Percentiles rank a stretch among this genome's conserved stretches.
phyloP scores from a whole-genome alignment of 2,113 vertebrate genomes.

The Odontophorus gujanensis region DNA sequence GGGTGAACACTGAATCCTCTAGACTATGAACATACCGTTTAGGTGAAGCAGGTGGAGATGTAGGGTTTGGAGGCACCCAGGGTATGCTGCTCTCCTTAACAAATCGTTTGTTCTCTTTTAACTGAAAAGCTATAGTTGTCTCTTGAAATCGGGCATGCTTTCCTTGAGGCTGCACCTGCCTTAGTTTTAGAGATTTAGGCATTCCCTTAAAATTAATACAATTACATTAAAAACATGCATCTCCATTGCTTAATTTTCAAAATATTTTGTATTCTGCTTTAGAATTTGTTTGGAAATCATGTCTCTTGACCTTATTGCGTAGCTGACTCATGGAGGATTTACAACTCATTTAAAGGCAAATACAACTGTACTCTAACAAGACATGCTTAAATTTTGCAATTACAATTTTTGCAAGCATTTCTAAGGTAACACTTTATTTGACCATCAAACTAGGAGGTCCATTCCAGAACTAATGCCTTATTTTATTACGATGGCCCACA shows the following conservation, averaged over 20 bases:
- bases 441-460: background rate
- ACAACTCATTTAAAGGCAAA: background rate
- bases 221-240: background rate
- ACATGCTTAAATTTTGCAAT: background rate
- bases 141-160: conserved; percentile 78
- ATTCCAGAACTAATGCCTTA: too few relatives aligned
- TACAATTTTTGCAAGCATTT: background rate
- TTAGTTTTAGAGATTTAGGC: background rate
- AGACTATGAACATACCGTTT: conserved; percentile 66
- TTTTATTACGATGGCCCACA: too few relatives aligned
- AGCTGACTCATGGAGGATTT: background rate
- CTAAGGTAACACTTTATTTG: background rate
- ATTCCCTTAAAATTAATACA: conserved; percentile 50
- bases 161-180: background rate
- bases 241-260: background rate
- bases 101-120: conserved; percentile 79
- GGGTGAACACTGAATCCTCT: accelerated
- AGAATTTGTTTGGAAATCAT: background rate
- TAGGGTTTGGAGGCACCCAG: conserved; percentile 53
- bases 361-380: background rate
- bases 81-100: conserved; percentile 72
- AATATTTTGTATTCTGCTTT: background rate
- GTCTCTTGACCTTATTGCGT: background rate
- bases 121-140: conserved; percentile 83
- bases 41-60: conserved; percentile 73